Evolutionary conservation across 2,797 vertebrate species (phyloP).

Genomic region (Sardinella longiceps): DNA sequence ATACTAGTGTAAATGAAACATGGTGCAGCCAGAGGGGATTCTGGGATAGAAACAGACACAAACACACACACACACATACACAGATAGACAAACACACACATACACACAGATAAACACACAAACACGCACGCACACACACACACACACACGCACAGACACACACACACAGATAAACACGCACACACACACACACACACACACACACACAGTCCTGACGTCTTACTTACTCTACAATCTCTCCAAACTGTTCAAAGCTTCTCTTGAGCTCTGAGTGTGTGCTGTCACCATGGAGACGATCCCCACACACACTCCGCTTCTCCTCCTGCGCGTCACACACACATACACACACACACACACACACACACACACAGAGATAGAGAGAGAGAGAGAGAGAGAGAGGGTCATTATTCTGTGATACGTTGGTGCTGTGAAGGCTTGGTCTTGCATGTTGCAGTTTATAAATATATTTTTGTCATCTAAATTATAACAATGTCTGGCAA

Average conservation of each 20-base stretch:
- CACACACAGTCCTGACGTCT: background rate
- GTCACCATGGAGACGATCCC: slow-evolving; percentile 91
- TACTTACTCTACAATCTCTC: slow-evolving; percentile 99
- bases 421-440: too few species aligned
- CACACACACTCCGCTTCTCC: slow-evolving; percentile 94
- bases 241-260: slow-evolving; percentile 97
- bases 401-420: slow-evolving; percentile 41
- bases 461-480: too few species aligned
- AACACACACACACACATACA: slow-evolving; percentile 25
- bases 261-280: slow-evolving; percentile 92
- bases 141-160: too few species aligned
- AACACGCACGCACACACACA: too few species aligned
- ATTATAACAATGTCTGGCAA: too few species aligned
- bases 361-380: slow-evolving; percentile 42
- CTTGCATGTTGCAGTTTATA: too few species aligned
- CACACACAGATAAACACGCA: too few species aligned
- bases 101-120: too few species aligned
- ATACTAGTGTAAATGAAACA: background rate
- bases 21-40: too few species aligned
- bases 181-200: slow-evolving; percentile 32
- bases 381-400: slow-evolving; percentile 32
- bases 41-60: slow-evolving; percentile 35
- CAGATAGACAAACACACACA: too few species aligned
- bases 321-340: slow-evolving; percentile 78
- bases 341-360: slow-evolving; percentile 57